Evolutionary conservation across 1,140 invertebrate species (phyloP), one percentile per base, ranked within the genome.

Genomic region (Aplysia californica): DNA sequence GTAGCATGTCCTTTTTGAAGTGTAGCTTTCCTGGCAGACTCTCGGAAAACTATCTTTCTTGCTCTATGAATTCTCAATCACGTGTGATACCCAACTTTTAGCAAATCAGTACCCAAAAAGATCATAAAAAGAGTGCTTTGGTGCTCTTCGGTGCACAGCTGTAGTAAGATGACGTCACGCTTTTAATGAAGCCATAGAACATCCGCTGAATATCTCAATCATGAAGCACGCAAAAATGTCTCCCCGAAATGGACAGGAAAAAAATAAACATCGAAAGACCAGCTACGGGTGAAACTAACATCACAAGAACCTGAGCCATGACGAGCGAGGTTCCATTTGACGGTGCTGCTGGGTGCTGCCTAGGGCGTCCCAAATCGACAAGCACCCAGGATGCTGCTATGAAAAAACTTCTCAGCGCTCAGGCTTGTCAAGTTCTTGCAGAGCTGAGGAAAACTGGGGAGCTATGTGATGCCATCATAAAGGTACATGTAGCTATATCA

Each of bases 401-500:
- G 33, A 73, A 81, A 68, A 79, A 81, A 71, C 76, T 79, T 26
- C 73, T 83, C 44, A 79, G 79, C 68, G 65, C 72, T 3, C 79
- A 81, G 36, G 74, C 79, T n/a, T 83, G 82, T 61, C 75, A 77
- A 44, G 82, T 83, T 23, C 69, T 83, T 59, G 69, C 80, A 20
- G 82, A 83, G 39, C 71, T 83, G 5, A 35, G 94, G 76, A 92
- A 94, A 81, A 93, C 93, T 73, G 94, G 94, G 85, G 90, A 95
- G 74, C 92, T 96, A 15, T 96, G 95, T 87, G 96, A 97, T 89
- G 95, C 95, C 0, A 92, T 94, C n/a, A 91, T 97, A 66, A 91
- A 93, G 75, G 92, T 95, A 20, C n/a, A n/a, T n/a, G n/a, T n/a
- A n/a, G n/a, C n/a, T n/a, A n/a, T n/a, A n/a, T n/a, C n/a, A n/a